phyloP scores from a whole-genome alignment of 2,797 vertebrate genomes.

The Thaleichthys pacificus region DNA sequence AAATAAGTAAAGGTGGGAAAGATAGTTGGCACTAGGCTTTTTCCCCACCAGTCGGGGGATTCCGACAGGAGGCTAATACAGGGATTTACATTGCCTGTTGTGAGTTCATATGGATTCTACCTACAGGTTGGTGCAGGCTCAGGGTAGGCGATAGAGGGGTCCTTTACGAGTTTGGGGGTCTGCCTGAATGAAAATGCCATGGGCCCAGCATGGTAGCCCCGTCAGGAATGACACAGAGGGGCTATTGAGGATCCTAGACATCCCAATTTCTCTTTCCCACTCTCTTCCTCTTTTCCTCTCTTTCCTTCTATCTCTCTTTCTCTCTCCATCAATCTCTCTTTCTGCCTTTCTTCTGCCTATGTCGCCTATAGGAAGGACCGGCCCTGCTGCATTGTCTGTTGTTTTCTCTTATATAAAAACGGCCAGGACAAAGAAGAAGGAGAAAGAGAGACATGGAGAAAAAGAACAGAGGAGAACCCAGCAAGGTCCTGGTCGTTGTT shows the following conservation, averaged over 20 bases:
- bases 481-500: background rate
- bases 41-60: background rate
- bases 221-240: constrained; percentile 75
- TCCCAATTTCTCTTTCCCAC: constrained; percentile 33
- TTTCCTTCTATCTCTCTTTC: no score
- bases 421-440: no score
- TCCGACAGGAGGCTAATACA: constrained; percentile 72
- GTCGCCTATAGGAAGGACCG: no score
- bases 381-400: no score
- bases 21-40: constrained; percentile 47
- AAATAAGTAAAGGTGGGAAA: background rate
- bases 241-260: constrained; percentile 74
- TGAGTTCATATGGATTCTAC: constrained; percentile 76
- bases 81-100: constrained; percentile 79
- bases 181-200: constrained; percentile 75
- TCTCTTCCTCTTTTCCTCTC: no score
- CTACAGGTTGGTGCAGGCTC: constrained; percentile 69
- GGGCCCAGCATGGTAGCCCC: constrained; percentile 77
- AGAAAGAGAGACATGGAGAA: no score
- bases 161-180: constrained; percentile 76
- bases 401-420: no score
- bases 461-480: background rate
- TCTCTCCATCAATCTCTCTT: no score
- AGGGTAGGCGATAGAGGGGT: constrained; percentile 72
- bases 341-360: no score